Conservation (phyloP, 92 coral and sea anemone genomes). For the Umimayanthus chanpuru region DNA sequence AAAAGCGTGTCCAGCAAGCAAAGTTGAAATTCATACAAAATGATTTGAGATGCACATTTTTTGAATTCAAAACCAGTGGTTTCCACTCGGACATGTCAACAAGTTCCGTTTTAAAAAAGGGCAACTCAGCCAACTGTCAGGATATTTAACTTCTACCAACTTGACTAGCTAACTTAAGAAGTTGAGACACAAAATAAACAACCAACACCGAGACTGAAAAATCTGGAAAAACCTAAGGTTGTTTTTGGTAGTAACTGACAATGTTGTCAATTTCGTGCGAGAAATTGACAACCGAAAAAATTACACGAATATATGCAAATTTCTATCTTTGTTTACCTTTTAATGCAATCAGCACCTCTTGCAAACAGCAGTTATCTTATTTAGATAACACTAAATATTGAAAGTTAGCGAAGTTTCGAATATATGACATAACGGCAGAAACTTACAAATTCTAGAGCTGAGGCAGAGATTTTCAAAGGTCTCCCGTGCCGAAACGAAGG, state of each 20-base stretch:
- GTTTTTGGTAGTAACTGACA: not conserved
- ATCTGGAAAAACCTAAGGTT: not conserved
- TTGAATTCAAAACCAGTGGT: not conserved
- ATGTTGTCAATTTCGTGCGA: constrained; percentile 12
- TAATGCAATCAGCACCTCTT: constrained; percentile 28
- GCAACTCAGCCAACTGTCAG: not conserved
- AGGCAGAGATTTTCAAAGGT: not conserved
- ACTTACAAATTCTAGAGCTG: not conserved
- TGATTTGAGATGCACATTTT: not conserved
- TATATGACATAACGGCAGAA: not conserved
- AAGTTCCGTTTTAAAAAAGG: not conserved
- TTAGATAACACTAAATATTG: constrained; percentile 30
- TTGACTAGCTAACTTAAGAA: not conserved
- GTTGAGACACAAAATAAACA: not conserved
- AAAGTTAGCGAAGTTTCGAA: not conserved
- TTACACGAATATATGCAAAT: not conserved
- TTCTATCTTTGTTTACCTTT: not conserved
- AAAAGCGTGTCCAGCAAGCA: too few relatives aligned
- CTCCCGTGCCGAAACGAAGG: not conserved
- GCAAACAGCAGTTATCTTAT: constrained; percentile 15
- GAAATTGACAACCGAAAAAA: constrained; percentile 17
- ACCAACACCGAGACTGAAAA: not conserved
- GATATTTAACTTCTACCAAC: not conserved
- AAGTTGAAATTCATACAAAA: not conserved
- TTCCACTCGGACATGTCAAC: not conserved